Conservation (phyloP, 1,140 invertebrate species). For the Pectinophora gossypiella region DNA sequence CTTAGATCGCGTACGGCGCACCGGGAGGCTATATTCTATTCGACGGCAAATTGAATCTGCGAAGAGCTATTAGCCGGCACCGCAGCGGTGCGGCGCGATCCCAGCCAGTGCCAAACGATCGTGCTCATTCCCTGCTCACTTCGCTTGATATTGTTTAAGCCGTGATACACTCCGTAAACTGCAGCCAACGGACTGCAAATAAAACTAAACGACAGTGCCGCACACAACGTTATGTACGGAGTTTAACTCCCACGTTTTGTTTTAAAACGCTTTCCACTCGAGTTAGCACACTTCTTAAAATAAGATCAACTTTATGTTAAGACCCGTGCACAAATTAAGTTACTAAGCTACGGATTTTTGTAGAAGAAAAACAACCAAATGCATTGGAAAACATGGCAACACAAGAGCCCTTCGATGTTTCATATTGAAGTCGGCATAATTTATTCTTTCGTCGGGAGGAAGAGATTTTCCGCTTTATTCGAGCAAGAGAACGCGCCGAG, state of each 20-base stretch:
- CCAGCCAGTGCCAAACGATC: constrained; percentile 38
- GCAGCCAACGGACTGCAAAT: constrained; percentile 10
- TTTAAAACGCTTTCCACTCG: neutral
- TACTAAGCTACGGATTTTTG: too few relatives aligned
- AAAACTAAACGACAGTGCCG: constrained; percentile 12
- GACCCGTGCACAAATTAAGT: too few relatives aligned
- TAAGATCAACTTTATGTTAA: too few relatives aligned
- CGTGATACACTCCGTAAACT: constrained; percentile 22
- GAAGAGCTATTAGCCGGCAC: constrained; percentile 62
- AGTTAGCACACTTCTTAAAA: constrained; percentile 1
- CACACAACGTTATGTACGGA: neutral
- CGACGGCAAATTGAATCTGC: constrained; percentile 62
- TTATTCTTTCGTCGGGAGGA: constrained; percentile 52
- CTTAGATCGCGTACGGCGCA: constrained; percentile 54
- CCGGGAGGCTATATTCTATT: constrained; percentile 54
- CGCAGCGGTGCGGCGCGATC: constrained; percentile 25
- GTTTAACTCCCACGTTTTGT: neutral
- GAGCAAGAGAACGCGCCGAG: constrained; percentile 37
- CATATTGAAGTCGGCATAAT: constrained; percentile 53
- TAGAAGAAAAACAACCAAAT: neutral
- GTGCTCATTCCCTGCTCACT: constrained; percentile 29
- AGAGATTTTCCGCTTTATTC: constrained; percentile 65
- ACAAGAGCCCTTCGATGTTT: constrained; percentile 23
- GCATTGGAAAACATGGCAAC: constrained; percentile 11
- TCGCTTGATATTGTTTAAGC: constrained; percentile 27